These are phyloP conservation scores for Bombyx mori DNA, from an alignment of 1,140 invertebrate species.

Conservation along the genomic window DNA sequence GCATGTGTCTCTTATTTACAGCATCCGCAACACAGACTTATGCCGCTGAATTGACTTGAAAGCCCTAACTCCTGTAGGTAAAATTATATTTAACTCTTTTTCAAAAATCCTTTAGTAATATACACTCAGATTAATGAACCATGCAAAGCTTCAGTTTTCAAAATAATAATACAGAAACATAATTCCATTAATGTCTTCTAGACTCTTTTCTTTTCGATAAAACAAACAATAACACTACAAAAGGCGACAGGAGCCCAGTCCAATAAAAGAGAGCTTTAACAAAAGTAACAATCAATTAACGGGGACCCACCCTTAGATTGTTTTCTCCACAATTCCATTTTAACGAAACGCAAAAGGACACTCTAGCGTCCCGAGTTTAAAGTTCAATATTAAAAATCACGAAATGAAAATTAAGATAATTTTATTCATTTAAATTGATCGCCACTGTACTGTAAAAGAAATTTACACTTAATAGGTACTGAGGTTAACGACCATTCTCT, in stretches of 20 bases:
- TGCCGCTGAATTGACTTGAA: too few relatives aligned
- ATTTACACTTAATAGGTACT: too few relatives aligned
- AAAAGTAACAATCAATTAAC: slow-evolving; percentile 22
- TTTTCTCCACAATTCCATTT: slow-evolving; percentile 6
- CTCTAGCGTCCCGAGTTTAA: neutral
- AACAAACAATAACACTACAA: slow-evolving; percentile 7
- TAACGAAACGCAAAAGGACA: slow-evolving; percentile 2
- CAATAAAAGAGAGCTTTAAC: slow-evolving; percentile 17
- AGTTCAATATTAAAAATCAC: slow-evolving; percentile 1
- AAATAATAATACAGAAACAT: too few relatives aligned
- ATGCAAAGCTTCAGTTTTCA: too few relatives aligned
- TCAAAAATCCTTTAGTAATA: too few relatives aligned
- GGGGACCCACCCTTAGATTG: slow-evolving; percentile 13
- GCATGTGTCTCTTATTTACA: too few relatives aligned
- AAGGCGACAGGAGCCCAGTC: slow-evolving; percentile 3
- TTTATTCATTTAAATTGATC: slow-evolving; percentile 7
- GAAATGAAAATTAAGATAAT: neutral
- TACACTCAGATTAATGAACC: too few relatives aligned
- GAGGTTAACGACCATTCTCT: neutral
- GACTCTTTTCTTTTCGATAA: slow-evolving; percentile 8
- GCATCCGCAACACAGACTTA: too few relatives aligned
- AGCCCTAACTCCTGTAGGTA: too few relatives aligned
- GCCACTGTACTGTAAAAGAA: too few relatives aligned
- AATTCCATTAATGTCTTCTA: too few relatives aligned
- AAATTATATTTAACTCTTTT: too few relatives aligned